Conservation (phyloP, 2,888 invertebrate genomes). For the Chirona hameri region DNA sequence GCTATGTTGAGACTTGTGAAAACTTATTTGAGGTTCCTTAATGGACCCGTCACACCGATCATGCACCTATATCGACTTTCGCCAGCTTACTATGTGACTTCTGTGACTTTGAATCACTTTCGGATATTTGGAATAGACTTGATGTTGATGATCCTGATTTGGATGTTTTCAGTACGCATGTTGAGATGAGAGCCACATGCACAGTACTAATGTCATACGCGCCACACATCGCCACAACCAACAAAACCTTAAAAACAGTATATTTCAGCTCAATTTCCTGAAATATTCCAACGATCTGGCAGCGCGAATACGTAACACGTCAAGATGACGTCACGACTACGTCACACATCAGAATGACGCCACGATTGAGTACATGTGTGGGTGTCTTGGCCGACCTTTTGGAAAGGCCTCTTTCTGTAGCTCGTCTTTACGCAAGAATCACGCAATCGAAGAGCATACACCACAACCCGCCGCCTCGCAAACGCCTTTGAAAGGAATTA, state of each 20-base stretch:
- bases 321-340: background rate
- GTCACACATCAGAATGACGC: background rate
- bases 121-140: too few relatives aligned
- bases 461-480: background rate
- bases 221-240: background rate
- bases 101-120: too few relatives aligned
- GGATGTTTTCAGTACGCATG: too few relatives aligned
- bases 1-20: too few relatives aligned
- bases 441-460: background rate
- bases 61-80: too few relatives aligned
- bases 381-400: slow-evolving; percentile 5
- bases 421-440: background rate
- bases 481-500: background rate
- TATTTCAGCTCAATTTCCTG: background rate
- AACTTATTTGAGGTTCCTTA: too few relatives aligned
- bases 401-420: background rate
- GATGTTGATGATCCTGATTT: too few relatives aligned
- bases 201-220: too few relatives aligned
- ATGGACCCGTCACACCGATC: too few relatives aligned
- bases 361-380: background rate
- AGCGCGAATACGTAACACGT: background rate
- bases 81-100: too few relatives aligned
- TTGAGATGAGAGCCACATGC: too few relatives aligned
- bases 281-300: background rate
- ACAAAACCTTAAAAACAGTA: slow-evolving; percentile 3